Evolutionary conservation across 2,888 invertebrate species (phyloP).

Genomic region (Trilocha varians): DNA sequence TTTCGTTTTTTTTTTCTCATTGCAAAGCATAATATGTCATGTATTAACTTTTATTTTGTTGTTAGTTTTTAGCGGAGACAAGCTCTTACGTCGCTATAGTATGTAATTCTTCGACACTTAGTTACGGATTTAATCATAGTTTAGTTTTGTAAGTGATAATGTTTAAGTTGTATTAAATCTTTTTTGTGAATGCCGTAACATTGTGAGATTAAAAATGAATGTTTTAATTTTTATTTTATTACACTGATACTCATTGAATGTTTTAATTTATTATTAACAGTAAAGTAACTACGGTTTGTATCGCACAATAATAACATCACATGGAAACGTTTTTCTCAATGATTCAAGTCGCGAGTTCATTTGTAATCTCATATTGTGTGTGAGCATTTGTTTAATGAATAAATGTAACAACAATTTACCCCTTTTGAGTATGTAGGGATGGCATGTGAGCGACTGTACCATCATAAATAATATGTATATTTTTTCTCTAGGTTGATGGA

Average conservation of each 20-base stretch:
- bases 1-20: constrained; percentile 4
- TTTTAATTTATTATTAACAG: too few species aligned
- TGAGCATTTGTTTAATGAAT: background rate
- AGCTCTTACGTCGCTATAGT: background rate
- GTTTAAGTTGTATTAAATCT: constrained; percentile 11
- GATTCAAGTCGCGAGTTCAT: too few species aligned
- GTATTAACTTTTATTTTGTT: constrained; percentile 4
- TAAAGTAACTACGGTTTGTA: background rate
- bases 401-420: background rate
- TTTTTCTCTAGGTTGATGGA: constrained; percentile 1
- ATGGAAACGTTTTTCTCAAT: background rate
- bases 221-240: background rate
- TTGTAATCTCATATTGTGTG: constrained; percentile 2
- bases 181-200: constrained; percentile 4
- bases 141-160: constrained; percentile 7
- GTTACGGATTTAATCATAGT: constrained; percentile 6
- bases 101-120: constrained; percentile 5
- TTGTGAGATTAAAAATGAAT: constrained; percentile 5
- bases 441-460: background rate
- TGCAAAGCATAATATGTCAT: constrained; percentile 14
- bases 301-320: background rate
- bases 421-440: background rate
- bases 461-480: constrained; percentile 2
- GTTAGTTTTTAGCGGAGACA: constrained; percentile 4
- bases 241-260: background rate